phyloP scores from a whole-genome alignment of 2,113 vertebrate genomes.

The Aviceda subcristata region DNA sequence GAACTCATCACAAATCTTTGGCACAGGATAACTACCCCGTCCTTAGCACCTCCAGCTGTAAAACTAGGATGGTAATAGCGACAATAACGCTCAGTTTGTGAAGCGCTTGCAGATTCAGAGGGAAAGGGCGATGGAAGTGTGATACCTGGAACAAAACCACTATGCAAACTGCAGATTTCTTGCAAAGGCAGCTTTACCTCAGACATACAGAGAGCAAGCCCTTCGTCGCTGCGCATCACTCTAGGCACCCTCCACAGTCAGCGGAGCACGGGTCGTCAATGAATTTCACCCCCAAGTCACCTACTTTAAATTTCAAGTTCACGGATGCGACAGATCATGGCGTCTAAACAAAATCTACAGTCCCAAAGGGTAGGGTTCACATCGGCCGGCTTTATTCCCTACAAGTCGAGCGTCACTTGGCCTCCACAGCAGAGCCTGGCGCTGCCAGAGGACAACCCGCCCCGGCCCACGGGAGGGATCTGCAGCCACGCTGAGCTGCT shows the following conservation, averaged over 20 bases:
- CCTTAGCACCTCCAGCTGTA: not conserved
- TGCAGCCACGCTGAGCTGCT: not conserved
- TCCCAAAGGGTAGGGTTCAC: not conserved
- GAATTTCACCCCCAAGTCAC: not conserved
- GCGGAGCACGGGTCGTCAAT: not conserved
- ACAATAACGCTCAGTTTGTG: not conserved
- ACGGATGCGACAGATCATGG: accelerated
- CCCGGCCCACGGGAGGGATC: accelerated
- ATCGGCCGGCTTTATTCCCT: not conserved
- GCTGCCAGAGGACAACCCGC: not conserved
- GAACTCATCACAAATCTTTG: not conserved
- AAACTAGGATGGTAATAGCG: not conserved
- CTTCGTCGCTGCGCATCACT: not conserved
- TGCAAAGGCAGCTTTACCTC: not conserved
- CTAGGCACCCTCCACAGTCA: not conserved
- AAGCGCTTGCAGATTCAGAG: not conserved
- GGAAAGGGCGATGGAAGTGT: not conserved
- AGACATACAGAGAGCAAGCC: not conserved
- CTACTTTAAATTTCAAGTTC: not conserved
- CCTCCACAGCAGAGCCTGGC: accelerated
- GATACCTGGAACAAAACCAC: not conserved
- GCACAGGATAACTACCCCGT: not conserved
- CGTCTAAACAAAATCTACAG: not conserved
- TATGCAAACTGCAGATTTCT: not conserved
- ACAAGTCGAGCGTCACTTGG: not conserved